Percentiles rank a stretch among this genome's conserved stretches.
These are phyloP conservation scores for Drosophila bocqueti DNA, from an alignment of 1,140 invertebrate species.

Conservation along the genomic window DNA sequence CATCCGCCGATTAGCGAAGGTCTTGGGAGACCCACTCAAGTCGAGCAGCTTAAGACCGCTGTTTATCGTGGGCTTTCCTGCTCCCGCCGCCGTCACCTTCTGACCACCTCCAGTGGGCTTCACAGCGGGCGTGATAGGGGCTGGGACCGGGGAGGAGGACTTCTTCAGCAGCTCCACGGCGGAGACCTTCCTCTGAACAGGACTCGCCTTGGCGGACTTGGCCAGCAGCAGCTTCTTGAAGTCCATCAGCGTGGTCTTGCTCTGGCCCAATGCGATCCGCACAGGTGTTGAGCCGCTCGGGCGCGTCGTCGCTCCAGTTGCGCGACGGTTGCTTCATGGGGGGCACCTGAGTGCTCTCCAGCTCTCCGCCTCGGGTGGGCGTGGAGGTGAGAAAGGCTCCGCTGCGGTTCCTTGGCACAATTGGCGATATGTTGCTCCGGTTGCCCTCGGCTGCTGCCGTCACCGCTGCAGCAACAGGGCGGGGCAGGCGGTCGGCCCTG, in stretches of 20 bases:
- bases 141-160: constrained; percentile 57
- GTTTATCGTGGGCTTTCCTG: constrained; percentile 74
- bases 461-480: constrained; percentile 48
- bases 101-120: constrained; percentile 13
- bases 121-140: neutral
- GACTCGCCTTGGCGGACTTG: constrained; percentile 86
- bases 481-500: constrained; percentile 72
- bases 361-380: constrained; percentile 46
- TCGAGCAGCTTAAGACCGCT: constrained; percentile 86
- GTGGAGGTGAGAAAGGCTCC: constrained; percentile 87
- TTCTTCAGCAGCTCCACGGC: constrained; percentile 93
- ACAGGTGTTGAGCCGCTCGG: constrained; percentile 86
- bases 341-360: constrained; percentile 44
- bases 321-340: constrained; percentile 75
- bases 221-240: constrained; percentile 91
- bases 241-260: constrained; percentile 90
- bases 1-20: constrained; percentile 87
- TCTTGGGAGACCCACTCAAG: constrained; percentile 89
- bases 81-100: constrained; percentile 26
- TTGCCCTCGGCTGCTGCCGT: constrained; percentile 4
- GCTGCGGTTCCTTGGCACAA: constrained; percentile 86
- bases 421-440: constrained; percentile 87
- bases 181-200: constrained; percentile 88
- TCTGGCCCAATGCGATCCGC: constrained; percentile 87
- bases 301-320: constrained; percentile 84